phyloP scores from a whole-genome alignment of 92 coral and sea anemone species.

The Epizoanthus fatuus region DNA sequence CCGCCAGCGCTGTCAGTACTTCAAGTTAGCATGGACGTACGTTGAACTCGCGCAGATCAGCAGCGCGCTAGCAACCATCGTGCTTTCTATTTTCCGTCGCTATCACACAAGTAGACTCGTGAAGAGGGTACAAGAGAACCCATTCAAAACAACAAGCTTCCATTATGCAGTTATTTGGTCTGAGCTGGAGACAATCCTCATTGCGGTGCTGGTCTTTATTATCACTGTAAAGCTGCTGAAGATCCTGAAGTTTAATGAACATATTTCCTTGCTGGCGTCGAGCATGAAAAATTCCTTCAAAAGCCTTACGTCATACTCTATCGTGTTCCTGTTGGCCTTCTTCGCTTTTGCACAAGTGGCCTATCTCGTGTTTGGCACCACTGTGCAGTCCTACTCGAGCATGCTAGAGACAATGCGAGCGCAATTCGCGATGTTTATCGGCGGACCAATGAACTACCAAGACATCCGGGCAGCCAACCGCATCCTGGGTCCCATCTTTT shows the following conservation, averaged over 20 bases:
- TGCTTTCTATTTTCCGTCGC: constrained; percentile 88
- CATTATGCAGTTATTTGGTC: constrained; percentile 94
- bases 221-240: constrained; percentile 85
- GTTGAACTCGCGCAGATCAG: constrained; percentile 87
- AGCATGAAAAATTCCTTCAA: constrained; percentile 81
- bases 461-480: constrained; percentile 75
- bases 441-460: constrained; percentile 85
- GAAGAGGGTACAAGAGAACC: constrained; percentile 82
- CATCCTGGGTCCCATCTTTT: constrained; percentile 85
- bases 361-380: constrained; percentile 81
- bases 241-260: constrained; percentile 92
- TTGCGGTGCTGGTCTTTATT: constrained; percentile 89
- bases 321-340: constrained; percentile 86
- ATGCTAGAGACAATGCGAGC: constrained; percentile 86
- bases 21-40: constrained; percentile 86
- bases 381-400: constrained; percentile 78
- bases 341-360: constrained; percentile 92
- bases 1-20: constrained; percentile 77
- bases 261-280: constrained; percentile 79
- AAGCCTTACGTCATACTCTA: constrained; percentile 81
- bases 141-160: constrained; percentile 89
- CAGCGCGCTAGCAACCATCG: constrained; percentile 82
- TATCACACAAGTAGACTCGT: constrained; percentile 88
- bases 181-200: constrained; percentile 81
- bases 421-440: constrained; percentile 90